Percentiles rank a stretch among this genome's conserved stretches.
phyloP scores from a whole-genome alignment of 2,888 invertebrate genomes.

The Notodonta ziczac region DNA sequence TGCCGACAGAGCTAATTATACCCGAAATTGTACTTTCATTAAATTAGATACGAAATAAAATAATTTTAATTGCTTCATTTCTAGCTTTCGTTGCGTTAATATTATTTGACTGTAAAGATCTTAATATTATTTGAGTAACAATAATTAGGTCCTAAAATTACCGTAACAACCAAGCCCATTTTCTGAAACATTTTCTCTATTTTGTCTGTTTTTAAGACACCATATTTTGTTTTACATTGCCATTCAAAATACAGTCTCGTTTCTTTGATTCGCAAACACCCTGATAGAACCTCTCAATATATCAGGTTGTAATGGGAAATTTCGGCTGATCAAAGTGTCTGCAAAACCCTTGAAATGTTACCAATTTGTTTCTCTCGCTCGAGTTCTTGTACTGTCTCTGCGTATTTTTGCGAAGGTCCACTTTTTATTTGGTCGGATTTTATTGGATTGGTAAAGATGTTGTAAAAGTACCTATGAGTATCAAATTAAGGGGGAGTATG shows the following conservation, averaged over 20 bases:
- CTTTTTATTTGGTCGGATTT: slow-evolving; percentile 1
- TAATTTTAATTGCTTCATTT: too few species aligned
- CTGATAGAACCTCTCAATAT: slow-evolving; percentile 31
- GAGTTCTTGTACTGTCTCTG: slow-evolving; percentile 23
- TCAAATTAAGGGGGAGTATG: not conserved
- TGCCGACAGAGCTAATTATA: not conserved
- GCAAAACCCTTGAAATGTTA: slow-evolving; percentile 51
- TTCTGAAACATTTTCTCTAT: too few species aligned
- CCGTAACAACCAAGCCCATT: too few species aligned
- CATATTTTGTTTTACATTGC: too few species aligned
- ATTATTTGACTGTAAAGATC: too few species aligned
- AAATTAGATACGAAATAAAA: too few species aligned
- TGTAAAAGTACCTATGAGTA: not conserved
- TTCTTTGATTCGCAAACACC: slow-evolving; percentile 33
- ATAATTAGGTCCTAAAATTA: too few species aligned
- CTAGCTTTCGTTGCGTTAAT: too few species aligned
- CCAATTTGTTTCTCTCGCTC: slow-evolving; percentile 48
- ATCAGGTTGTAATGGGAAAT: slow-evolving; percentile 47
- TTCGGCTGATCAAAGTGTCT: slow-evolving; percentile 50
- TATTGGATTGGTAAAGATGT: slow-evolving; percentile 1
- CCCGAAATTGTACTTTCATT: slow-evolving; percentile 8
- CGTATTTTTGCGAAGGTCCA: slow-evolving; percentile 3
- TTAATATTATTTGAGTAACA: too few species aligned
- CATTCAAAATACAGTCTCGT: slow-evolving; percentile 27
- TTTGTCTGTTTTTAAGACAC: too few species aligned